Percentiles rank a stretch among this genome's conserved stretches.
Evolutionary conservation across 1,140 invertebrate species (phyloP).

Genomic region (Phenacoccus solenopsis): DNA sequence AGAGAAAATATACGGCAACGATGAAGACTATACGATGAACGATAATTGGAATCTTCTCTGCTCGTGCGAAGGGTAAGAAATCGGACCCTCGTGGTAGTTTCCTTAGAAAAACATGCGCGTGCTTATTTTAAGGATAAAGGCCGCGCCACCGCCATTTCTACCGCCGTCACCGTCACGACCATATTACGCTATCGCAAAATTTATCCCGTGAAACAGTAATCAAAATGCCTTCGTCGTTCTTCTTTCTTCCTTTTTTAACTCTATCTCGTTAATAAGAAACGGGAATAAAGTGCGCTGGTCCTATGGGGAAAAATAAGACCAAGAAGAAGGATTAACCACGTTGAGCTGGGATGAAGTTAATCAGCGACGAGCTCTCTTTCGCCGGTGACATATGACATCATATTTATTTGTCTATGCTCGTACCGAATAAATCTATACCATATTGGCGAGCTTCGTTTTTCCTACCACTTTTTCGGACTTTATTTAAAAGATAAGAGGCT

Average conservation of each 20-base stretch:
- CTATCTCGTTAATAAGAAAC: conserved; percentile 2
- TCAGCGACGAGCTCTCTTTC: not conserved
- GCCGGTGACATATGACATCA: not conserved
- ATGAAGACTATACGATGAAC: not conserved
- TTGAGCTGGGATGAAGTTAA: not conserved
- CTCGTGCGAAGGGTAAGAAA: not conserved
- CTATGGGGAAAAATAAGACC: conserved; percentile 1
- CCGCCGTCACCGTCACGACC: not conserved
- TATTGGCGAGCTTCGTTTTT: not conserved
- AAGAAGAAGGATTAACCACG: not conserved
- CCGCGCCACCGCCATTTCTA: not conserved
- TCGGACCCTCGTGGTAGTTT: not conserved
- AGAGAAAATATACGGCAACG: not conserved
- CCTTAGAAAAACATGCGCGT: not conserved
- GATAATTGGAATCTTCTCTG: not conserved
- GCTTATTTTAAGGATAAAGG: conserved; percentile 2
- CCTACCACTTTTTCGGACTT: not conserved
- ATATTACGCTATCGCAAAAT: not conserved
- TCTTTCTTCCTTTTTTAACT: not conserved
- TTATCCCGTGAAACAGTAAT: not conserved
- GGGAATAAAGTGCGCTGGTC: not conserved
- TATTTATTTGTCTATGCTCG: not conserved
- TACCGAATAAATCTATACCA: conserved; percentile 2
- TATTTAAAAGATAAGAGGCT: not conserved
- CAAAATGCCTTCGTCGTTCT: not conserved